Base-by-base conservation (phyloP, 1,140 invertebrate species). In the Drosophila paulistorum region DNA sequence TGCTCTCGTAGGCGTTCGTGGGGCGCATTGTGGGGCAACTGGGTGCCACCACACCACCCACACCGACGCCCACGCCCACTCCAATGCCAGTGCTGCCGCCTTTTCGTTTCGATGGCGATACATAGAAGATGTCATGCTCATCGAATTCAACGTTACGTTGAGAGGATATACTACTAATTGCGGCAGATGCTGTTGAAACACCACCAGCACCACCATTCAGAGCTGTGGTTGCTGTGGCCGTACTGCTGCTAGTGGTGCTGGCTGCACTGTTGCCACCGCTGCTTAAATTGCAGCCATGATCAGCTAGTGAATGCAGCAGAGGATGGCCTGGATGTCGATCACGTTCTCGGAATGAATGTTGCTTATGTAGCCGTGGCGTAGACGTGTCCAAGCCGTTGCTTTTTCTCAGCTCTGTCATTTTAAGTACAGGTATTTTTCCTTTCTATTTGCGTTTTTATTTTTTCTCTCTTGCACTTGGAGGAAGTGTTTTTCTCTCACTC, bases 81-180 rank as follows among this genome's bases (percentile, higher is more conserved):
- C 0, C 30, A 30, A 30, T 30, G 30, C 30, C 30, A 30, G 30
- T 30, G 1, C 35, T 26, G 26, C 54, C 76, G 23, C 75, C 74
- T 91, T 91, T 91, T 89, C 86, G 86, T 59, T 91, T 91, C 9
- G 90, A 83, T 1, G 90, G 90, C 10, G 90, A 91, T 0, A 91
- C 85, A 63, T 91, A 91, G 65, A 90, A 91, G 48, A 91, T 85
- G 58, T 91, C 90, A 48, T 91, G 85, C 62, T 91, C 91, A 48
- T 91, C 90, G 59, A 91, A 91, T 42, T 91, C 89, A 7, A 90
- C 62, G 64, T 79, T 68, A 33, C 69, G 74, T 6, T 77, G 74
- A 13, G 20, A n/a, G 14, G 26, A 37, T 37, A 37, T 37, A 37
- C 35, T 7, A 4, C 23, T 20, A 7, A 60, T 54, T 45, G 62